Conservation (phyloP, 2,888 invertebrate genomes). For the Chrysodeixis includens region DNA sequence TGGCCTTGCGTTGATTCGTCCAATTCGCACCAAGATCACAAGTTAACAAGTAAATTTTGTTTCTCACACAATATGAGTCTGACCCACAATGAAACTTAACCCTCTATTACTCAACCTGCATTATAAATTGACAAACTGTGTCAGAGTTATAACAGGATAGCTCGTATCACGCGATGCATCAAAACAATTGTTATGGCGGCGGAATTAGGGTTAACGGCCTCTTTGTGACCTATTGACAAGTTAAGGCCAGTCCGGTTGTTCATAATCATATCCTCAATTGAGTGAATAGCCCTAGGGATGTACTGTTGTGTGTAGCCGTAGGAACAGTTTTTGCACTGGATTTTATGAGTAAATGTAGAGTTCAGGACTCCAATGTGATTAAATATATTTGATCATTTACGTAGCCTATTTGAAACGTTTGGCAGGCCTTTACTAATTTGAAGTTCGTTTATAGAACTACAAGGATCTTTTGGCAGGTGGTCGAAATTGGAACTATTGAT, state of each 20-base stretch:
- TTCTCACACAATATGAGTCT: not conserved
- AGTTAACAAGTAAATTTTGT: no score
- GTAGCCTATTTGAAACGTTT: no score
- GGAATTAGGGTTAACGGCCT: conserved; percentile 8
- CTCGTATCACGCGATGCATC: not conserved
- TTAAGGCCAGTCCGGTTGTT: conserved; percentile 5
- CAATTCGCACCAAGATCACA: no score
- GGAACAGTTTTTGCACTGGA: not conserved
- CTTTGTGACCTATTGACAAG: conserved; percentile 1
- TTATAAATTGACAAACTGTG: conserved; percentile 4
- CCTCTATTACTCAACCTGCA: conserved; percentile 1
- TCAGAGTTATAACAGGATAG: conserved; percentile 1
- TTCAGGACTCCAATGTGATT: no score
- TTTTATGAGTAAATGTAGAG: no score
- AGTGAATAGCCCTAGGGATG: conserved; percentile 17
- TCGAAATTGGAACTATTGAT: no score
- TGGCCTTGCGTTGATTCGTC: no score
- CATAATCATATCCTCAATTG: conserved; percentile 42
- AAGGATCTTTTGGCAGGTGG: no score
- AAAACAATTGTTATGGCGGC: not conserved
- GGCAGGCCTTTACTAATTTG: no score
- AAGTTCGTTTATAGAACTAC: no score
- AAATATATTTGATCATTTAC: no score
- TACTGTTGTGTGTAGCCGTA: not conserved
- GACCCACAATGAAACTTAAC: not conserved